phyloP scores from a whole-genome alignment of 2,797 vertebrate genomes.

The Monodelphis domestica region DNA sequence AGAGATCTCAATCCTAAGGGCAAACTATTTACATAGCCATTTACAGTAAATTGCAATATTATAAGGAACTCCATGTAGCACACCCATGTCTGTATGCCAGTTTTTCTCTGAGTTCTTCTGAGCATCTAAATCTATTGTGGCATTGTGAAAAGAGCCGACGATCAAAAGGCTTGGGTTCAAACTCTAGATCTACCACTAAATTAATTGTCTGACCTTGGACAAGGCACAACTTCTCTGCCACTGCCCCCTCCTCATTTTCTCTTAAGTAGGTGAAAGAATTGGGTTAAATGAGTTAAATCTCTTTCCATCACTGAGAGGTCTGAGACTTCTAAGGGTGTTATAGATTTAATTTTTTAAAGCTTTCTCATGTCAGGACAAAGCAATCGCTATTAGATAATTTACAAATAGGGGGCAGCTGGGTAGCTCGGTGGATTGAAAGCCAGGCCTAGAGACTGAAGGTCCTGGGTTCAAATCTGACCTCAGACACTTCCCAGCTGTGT shows the following conservation, averaged over 20 bases:
- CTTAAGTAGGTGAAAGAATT: not conserved
- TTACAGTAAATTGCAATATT: slow-evolving; percentile 33
- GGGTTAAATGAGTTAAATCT: not conserved
- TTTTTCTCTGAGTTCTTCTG: not conserved
- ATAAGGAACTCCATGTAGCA: not conserved
- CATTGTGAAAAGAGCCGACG: not conserved
- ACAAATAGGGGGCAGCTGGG: too few species aligned
- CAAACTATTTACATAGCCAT: not conserved
- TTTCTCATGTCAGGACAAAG: slow-evolving; percentile 17
- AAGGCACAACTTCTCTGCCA: not conserved
- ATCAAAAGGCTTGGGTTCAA: not conserved
- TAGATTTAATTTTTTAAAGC: slow-evolving; percentile 34
- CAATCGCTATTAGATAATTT: slow-evolving; percentile 33
- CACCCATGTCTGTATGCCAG: not conserved
- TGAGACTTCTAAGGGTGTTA: slow-evolving; percentile 25
- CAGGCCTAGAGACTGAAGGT: too few species aligned
- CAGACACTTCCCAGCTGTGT: too few species aligned
- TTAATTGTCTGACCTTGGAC: not conserved
- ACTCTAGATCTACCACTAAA: not conserved
- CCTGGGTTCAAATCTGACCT: too few species aligned
- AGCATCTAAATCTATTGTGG: not conserved
- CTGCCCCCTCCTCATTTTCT: not conserved
- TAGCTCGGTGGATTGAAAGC: too few species aligned
- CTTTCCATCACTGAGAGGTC: not conserved
- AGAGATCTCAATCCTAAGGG: not conserved